These are phyloP conservation scores for Tenebrio molitor DNA, from an alignment of 1,140 invertebrate species.

Conservation along the genomic window DNA sequence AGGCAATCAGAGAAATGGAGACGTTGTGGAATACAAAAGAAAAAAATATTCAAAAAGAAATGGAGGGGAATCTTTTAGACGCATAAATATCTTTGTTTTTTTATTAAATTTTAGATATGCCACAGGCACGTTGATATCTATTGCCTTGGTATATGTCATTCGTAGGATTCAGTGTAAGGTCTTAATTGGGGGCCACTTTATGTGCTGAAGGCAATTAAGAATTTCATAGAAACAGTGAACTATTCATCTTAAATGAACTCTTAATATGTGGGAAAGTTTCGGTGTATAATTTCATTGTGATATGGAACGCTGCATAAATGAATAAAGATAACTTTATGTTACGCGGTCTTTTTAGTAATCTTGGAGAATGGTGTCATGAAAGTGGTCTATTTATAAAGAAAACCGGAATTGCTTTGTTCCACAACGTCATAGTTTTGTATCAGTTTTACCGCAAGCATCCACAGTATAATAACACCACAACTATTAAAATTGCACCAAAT, in stretches of 20 bases:
- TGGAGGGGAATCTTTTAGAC: slow-evolving; percentile 8
- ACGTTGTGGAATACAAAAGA: slow-evolving; percentile 44
- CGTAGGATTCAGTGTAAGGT: not conserved
- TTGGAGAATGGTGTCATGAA: slow-evolving; percentile 3
- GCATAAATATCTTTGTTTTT: slow-evolving; percentile 39
- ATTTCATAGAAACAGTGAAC: slow-evolving; percentile 47
- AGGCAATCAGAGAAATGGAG: slow-evolving; percentile 45
- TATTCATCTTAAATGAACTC: slow-evolving; percentile 43
- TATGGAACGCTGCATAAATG: slow-evolving; percentile 7
- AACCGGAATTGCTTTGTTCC: slow-evolving; percentile 1
- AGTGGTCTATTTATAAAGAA: slow-evolving; percentile 21
- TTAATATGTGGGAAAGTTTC: slow-evolving; percentile 46
- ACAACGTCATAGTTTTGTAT: not conserved
- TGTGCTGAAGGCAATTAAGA: slow-evolving; percentile 33
- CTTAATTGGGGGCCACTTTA: slow-evolving; percentile 35
- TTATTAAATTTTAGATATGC: slow-evolving; percentile 23
- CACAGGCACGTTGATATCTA: no score
- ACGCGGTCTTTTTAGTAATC: slow-evolving; percentile 20
- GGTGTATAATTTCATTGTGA: slow-evolving; percentile 29
- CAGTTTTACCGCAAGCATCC: not conserved
- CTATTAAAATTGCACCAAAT: no score
- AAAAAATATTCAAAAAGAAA: slow-evolving; percentile 42
- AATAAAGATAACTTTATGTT: slow-evolving; percentile 15
- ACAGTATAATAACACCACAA: no score
- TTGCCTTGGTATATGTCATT: not conserved